These are phyloP conservation scores for Cristatella mucedo DNA, from an alignment of 2,888 invertebrate species.

Conservation along the genomic window DNA sequence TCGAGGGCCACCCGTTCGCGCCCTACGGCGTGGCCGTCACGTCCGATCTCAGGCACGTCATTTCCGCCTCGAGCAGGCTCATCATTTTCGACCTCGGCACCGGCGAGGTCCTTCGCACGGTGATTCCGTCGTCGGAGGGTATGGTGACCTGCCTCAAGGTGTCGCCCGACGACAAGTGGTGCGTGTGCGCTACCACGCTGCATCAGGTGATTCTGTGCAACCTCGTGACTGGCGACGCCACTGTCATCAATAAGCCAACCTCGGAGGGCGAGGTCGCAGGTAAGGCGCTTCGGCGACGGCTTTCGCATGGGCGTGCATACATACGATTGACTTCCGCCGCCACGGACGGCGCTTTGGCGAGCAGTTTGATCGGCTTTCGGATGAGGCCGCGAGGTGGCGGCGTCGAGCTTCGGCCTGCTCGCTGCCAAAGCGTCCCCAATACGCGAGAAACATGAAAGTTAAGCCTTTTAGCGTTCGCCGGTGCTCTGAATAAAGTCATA, in stretches of 20 bases:
- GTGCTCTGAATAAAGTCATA: no score
- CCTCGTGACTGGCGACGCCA: slow-evolving; percentile 80
- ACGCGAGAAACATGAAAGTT: no score
- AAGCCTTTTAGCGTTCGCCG: no score
- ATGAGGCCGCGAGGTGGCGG: no score
- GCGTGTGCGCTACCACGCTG: slow-evolving; percentile 85
- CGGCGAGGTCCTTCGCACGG: slow-evolving; percentile 80
- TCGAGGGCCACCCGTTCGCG: slow-evolving; percentile 95
- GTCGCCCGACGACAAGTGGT: slow-evolving; percentile 87
- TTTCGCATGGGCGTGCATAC: no score
- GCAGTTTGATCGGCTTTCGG: no score
- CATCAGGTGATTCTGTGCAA: slow-evolving; percentile 79
- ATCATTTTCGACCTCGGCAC: slow-evolving; percentile 93
- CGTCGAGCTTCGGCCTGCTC: no score
- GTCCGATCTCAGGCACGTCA: slow-evolving; percentile 51
- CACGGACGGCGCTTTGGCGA: no score
- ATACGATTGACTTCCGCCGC: no score
- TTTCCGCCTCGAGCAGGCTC: slow-evolving; percentile 86
- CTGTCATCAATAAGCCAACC: slow-evolving; percentile 67
- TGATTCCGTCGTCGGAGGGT: slow-evolving; percentile 64
- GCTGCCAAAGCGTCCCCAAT: no score
- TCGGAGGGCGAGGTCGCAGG: slow-evolving; percentile 40
- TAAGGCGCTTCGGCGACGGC: no score
- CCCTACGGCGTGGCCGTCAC: slow-evolving; percentile 36
- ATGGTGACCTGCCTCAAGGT: slow-evolving; percentile 84